Evolutionary conservation across 2,797 vertebrate genomes (phyloP).

Genomic region (Miichthys miiuy): DNA sequence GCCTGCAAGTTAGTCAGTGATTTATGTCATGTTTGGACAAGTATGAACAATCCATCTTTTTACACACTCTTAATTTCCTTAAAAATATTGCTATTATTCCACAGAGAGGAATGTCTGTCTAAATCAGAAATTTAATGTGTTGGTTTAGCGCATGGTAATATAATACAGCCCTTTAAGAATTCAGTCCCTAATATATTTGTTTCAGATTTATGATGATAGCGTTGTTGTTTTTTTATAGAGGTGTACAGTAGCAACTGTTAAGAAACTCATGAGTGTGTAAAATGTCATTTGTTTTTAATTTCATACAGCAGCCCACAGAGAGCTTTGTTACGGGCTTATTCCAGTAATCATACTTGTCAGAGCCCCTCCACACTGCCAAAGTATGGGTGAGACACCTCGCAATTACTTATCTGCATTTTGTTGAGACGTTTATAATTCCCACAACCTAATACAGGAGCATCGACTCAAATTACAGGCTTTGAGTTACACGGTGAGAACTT

Average conservation of each 20-base stretch:
- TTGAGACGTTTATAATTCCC: slow-evolving; percentile 90
- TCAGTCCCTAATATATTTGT: slow-evolving; percentile 39
- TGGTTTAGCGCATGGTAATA: slow-evolving; percentile 44
- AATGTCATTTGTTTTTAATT: slow-evolving; percentile 63
- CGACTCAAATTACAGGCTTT: slow-evolving; percentile 92
- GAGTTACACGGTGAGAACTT: slow-evolving; percentile 88
- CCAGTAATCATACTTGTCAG: slow-evolving; percentile 85
- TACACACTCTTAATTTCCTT: slow-evolving; percentile 65
- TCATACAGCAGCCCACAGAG: slow-evolving; percentile 66
- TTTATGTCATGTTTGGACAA: slow-evolving; percentile 80
- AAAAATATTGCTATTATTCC: slow-evolving; percentile 71
- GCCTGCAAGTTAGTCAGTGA: slow-evolving; percentile 58
- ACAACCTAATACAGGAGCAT: slow-evolving; percentile 89
- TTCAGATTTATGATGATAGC: slow-evolving; percentile 53
- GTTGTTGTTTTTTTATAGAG: slow-evolving; percentile 37
- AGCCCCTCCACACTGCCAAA: slow-evolving; percentile 73
- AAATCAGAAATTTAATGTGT: slow-evolving; percentile 59
- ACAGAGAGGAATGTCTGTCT: slow-evolving; percentile 53
- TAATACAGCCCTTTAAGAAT: slow-evolving; percentile 46
- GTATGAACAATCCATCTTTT: slow-evolving; percentile 77
- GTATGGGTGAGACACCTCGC: slow-evolving; percentile 85
- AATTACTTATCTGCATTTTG: slow-evolving; percentile 90
- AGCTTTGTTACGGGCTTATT: slow-evolving; percentile 72
- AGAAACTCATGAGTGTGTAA: slow-evolving; percentile 27
- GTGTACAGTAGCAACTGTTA: slow-evolving; percentile 32